Evolutionary conservation across 2,797 vertebrate species (phyloP).

Genomic region (Melanogrammus aeglefinus): DNA sequence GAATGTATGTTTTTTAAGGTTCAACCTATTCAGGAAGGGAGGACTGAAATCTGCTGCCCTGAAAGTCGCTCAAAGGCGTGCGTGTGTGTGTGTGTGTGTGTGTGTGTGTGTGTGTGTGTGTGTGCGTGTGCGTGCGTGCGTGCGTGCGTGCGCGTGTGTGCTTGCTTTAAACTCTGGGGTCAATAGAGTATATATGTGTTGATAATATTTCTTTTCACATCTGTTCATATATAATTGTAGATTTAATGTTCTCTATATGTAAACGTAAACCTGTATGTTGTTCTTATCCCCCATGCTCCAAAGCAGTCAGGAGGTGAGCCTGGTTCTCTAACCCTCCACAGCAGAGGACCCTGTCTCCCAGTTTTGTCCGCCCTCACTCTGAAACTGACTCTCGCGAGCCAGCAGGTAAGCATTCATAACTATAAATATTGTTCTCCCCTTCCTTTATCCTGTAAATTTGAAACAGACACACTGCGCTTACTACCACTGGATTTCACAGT

Average conservation of each 20-base stretch:
- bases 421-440: fast-evolving
- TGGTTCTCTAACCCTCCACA: constrained; percentile 88
- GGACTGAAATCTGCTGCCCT: no score
- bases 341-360: constrained; percentile 88
- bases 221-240: not conserved
- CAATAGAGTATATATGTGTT: no score
- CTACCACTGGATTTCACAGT: not conserved
- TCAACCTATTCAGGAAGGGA: no score
- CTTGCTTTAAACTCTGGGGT: no score
- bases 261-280: not conserved
- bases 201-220: not conserved
- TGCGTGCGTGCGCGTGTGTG: not conserved
- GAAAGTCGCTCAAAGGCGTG: no score
- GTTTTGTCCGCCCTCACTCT: constrained; percentile 89
- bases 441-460: not conserved
- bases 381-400: constrained; percentile 81
- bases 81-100: no score
- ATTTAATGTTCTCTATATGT: not conserved
- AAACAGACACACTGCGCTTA: not conserved
- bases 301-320: constrained; percentile 84
- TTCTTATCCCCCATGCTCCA: constrained; percentile 8
- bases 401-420: constrained; percentile 64
- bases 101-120: no score
- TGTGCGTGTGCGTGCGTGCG: not conserved
- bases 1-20: no score